Conservation (phyloP, 2,797 vertebrate genomes). For the Sciaenops ocellatus region DNA sequence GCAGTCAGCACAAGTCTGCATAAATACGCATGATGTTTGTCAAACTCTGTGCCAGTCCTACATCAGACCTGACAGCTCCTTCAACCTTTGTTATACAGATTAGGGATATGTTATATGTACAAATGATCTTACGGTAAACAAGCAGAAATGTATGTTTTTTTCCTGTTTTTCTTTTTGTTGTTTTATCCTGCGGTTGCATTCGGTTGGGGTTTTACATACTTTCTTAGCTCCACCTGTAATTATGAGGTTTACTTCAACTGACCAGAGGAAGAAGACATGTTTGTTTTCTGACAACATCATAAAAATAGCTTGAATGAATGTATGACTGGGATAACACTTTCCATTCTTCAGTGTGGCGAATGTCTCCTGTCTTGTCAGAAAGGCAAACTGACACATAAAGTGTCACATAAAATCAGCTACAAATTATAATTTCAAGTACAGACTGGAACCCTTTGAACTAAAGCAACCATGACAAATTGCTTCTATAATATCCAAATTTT, state of each 20-base stretch:
- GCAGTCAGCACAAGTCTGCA: slow-evolving; percentile 32
- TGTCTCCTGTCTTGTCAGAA: slow-evolving; percentile 41
- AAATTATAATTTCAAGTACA: slow-evolving; percentile 5
- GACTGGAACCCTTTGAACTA: background rate
- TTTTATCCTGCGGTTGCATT: slow-evolving; percentile 36
- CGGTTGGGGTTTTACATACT: slow-evolving; percentile 40
- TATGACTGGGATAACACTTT: slow-evolving; percentile 59
- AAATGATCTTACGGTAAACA: slow-evolving; percentile 37
- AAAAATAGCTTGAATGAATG: slow-evolving; percentile 69
- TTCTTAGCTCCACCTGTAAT: slow-evolving; percentile 66
- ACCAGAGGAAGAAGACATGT: slow-evolving; percentile 72
- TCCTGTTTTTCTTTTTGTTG: slow-evolving; percentile 30
- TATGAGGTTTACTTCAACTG: slow-evolving; percentile 71
- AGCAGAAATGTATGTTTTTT: background rate
- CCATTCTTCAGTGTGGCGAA: slow-evolving; percentile 22
- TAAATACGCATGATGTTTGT: slow-evolving; percentile 31
- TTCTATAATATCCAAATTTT: background rate
- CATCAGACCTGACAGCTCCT: slow-evolving; percentile 8
- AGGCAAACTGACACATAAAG: background rate
- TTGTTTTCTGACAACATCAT: slow-evolving; percentile 67
- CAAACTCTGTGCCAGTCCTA: slow-evolving; percentile 33
- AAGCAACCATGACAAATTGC: background rate
- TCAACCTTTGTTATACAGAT: slow-evolving; percentile 20
- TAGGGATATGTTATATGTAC: background rate
- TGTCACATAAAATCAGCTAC: slow-evolving; percentile 18